These are phyloP conservation scores for Lissocephala sabroskyi DNA, from an alignment of 2,888 invertebrate genomes.

Conservation along the genomic window DNA sequence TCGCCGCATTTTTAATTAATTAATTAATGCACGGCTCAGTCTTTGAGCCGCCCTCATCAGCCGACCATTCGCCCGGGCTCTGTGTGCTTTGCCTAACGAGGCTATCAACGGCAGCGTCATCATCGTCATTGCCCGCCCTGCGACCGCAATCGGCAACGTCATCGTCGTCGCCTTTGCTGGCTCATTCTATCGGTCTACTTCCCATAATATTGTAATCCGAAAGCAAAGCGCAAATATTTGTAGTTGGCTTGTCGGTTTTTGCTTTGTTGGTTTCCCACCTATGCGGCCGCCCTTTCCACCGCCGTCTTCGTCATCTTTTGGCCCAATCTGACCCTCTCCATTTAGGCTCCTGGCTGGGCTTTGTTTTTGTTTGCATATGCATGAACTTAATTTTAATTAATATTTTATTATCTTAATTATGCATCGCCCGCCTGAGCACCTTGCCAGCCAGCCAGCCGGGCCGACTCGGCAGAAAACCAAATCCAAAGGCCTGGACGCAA, in stretches of 20 bases:
- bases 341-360: not conserved
- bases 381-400: conserved; percentile 68
- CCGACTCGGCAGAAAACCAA: not conserved
- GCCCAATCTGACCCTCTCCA: not conserved
- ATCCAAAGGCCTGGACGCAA: no score
- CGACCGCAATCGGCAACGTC: conserved; percentile 16
- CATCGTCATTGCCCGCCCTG: no score
- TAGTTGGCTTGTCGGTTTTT: conserved; percentile 28
- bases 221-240: conserved; percentile 50
- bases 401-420: conserved; percentile 71
- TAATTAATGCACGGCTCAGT: conserved; percentile 47
- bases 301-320: not conserved
- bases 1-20: conserved; percentile 61
- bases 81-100: conserved; percentile 36
- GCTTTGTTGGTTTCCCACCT: conserved; percentile 10
- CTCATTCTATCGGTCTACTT: not conserved
- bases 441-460: conserved; percentile 21
- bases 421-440: conserved; percentile 59
- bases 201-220: conserved; percentile 19
- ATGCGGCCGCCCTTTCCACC: not conserved
- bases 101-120: conserved; percentile 44
- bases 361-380: conserved; percentile 48
- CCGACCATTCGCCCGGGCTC: not conserved
- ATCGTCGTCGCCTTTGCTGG: conserved; percentile 1
- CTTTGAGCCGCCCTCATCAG: conserved; percentile 2